These are phyloP conservation scores for Symphodus melops DNA, from an alignment of 2,113 vertebrate species.

Conservation along the genomic window DNA sequence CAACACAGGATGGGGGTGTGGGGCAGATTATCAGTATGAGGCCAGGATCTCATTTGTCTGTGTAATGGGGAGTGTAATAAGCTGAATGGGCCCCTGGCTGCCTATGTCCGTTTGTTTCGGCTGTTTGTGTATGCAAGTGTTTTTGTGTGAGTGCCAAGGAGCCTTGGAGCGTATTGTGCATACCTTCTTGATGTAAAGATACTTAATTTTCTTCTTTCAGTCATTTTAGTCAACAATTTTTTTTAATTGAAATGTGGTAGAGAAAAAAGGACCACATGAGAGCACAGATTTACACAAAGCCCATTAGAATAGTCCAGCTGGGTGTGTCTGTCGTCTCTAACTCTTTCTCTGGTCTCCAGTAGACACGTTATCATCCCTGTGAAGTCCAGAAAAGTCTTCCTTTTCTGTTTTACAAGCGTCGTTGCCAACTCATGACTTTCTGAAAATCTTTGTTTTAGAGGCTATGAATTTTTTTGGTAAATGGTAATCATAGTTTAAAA, in stretches of 20 bases:
- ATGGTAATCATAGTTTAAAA: slow-evolving; percentile 44
- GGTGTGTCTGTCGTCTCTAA: slow-evolving; percentile 38
- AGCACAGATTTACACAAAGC: slow-evolving; percentile 42
- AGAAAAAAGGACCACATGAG: not conserved
- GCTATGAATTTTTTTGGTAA: slow-evolving; percentile 42
- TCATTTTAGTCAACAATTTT: slow-evolving; percentile 40
- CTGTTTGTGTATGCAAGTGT: slow-evolving; percentile 34
- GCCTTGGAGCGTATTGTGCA: slow-evolving; percentile 24
- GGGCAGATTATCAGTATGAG: slow-evolving; percentile 68
- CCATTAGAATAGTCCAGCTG: slow-evolving; percentile 17
- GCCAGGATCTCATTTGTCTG: slow-evolving; percentile 78
- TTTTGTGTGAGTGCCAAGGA: slow-evolving; percentile 4
- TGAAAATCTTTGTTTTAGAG: slow-evolving; percentile 32
- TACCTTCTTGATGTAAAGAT: slow-evolving; percentile 46
- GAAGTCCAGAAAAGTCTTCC: slow-evolving; percentile 31
- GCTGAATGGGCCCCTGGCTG: slow-evolving; percentile 70
- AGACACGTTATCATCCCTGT: slow-evolving; percentile 24
- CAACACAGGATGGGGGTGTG: slow-evolving; percentile 46
- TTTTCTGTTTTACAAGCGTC: slow-evolving; percentile 11
- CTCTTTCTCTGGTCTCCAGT: slow-evolving; percentile 11
- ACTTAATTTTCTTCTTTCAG: slow-evolving; percentile 4
- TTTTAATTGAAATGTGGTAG: slow-evolving; percentile 33
- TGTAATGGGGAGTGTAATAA: slow-evolving; percentile 78
- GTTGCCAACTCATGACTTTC: slow-evolving; percentile 39
- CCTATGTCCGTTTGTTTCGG: slow-evolving; percentile 63